Base-by-base conservation (phyloP, 23 tunicate genomes). In the Trididemnum clinides region DNA sequence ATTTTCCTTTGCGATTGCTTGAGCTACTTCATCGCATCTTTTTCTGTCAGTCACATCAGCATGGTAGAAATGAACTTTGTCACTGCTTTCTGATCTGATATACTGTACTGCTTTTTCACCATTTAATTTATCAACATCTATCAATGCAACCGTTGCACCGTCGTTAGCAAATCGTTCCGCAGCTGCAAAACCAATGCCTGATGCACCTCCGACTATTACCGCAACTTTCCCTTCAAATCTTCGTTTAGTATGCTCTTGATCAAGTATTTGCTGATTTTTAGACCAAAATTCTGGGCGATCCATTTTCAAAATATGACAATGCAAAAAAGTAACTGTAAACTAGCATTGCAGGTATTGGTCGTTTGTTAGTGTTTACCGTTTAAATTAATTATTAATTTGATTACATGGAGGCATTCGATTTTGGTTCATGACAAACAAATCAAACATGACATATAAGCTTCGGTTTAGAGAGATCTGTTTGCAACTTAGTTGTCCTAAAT, bases 131-230 rank as follows among this genome's bases (percentile, higher is more conserved):
- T 87, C 72, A 0, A 81, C 77, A 51, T 92, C 97, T 15, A 88
- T 30, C 50, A 92, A 77, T 19, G 84, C 82, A 22, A 92, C 97
- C 2, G n/a, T 28, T 2, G 97, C 97, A 1, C 92, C 97, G 57
- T 92, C 97, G 50, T 84, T 92, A 10, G 81, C 92, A 78, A 92
- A 92, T 33, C 92, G 28, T 84, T 88, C 90, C n/a, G 88, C 97
- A 3, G 72, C 35, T 7, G 97, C 97, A 78, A 80, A 88, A 3
- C 97, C 97, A 28, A 92, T 84, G 34, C 92, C 92, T 10, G 88
- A 84, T 3, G 88, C 93, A 26, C 88, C 93, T 1, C 93, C 93
- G 12, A 81, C 62, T 0, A 89, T 72, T 21, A 89, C 57, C 5
- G 76, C 93, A 15, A 84, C 64, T 50, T 84, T 84, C 1, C 70